Base-by-base conservation (phyloP, 2,888 invertebrate genomes). In the Xylocampa areola region DNA sequence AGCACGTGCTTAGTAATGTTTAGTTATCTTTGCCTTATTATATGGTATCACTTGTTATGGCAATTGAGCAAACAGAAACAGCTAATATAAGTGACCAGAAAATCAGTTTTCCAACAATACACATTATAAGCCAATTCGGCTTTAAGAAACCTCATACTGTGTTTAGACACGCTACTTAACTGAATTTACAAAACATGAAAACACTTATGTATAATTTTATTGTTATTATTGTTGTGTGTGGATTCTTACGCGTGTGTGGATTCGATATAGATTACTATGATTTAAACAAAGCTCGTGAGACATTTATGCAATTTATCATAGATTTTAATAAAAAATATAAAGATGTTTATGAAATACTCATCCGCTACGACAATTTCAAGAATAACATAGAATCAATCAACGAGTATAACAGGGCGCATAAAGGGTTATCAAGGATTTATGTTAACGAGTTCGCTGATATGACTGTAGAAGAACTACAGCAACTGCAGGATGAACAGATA, bases 321-420 rank as follows among this genome's bases (percentile, higher is more conserved):
- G 37, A 53, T 2, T 47, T 49, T 25, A 29, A 19, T 14, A 65
- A 40, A 40, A 4, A 33, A 6, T 66, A 59, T 29, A 8, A 2
- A 23, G 21, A 45, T 36, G 5, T 21, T 2, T 4, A 21, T 2
- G 58, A 58, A 35, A 33, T 57, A 7, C 14, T 57, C 4, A 37
- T 1, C 5, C 58, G 51, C n/a, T 65, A 59, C 19, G 53, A 66
- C 32, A 29, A 40, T 3, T 66, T 59, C 13, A 66, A 53, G 33
- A 27, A 21, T 1, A 43, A 27, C 14, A 37, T 57, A 14, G 16
- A 39, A 19, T 30, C 16, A 7, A 63, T 64, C 6, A 63, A 64
- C 25, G 25, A 44, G 8, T 35, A 17, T 3, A 63, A 49, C n/a
- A 40, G 40, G 5, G 5, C 7, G 8, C 25, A 52, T 30, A 41